Evolutionary conservation across 2,888 invertebrate species (phyloP), one percentile per base, ranked within the genome.

Genomic region (Trissolcus japonicus): DNA sequence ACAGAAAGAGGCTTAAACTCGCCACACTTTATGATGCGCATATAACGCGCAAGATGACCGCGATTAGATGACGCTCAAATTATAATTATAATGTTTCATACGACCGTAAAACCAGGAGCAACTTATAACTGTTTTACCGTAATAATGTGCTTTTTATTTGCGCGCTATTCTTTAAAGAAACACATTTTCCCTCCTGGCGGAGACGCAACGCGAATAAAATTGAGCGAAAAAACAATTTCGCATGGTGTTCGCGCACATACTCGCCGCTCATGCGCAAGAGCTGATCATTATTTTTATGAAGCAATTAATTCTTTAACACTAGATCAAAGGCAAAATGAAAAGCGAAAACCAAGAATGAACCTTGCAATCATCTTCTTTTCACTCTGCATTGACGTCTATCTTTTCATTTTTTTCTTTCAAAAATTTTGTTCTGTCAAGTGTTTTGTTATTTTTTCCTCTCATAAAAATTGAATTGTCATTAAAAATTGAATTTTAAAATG

Each of bases 111-210:
- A 78, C 75, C 72, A 25, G 72, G 56, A 63, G 75, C 66, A 75
- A 78, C 78, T 72, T 78, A 67, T 78, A 78, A 78, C 78, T 78
- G 78, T 78, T 78, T 78, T 67, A 68, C 62, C 60, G 60, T 59
- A 74, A 78, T 78, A 78, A 76, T 72, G 76, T 65, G 63, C 68
- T 77, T 73, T 77, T 73, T 68, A 77, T 61, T 48, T 77, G 63
- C 63, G 57, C 46, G 56, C 66, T 71, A 69, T 61, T 65, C 55
- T 66, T 69, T 71, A 66, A 69, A 67, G 65, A 76, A 69, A 76
- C 76, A 61, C 59, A 54, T 40, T 57, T n/a, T 21, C 19, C 29
- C 11, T 19, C 51, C 53, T 60, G 41, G 35, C 35, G 35, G 35
- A 35, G 35, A 35, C 21, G 48, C n/a, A 59, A 17, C 50, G 62